Conservation (phyloP, 2,113 vertebrate genomes). For the Phaethon lepturus region DNA sequence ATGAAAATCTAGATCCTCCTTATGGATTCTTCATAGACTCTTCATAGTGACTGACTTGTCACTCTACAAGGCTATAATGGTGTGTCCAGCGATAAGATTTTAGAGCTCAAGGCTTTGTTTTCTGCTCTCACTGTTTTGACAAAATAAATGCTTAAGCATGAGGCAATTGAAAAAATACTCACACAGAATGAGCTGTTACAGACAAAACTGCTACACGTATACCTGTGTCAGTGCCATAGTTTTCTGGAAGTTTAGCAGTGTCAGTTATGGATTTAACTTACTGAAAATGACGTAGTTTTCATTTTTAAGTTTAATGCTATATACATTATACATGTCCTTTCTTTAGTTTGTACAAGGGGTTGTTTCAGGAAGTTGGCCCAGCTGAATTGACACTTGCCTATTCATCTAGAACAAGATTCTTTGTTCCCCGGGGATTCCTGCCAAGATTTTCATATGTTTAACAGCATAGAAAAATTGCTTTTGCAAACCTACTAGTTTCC, state of each 20-base stretch:
- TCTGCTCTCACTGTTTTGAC: background rate
- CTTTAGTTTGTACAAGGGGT: background rate
- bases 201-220: background rate
- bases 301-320: background rate
- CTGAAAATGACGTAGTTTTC: background rate
- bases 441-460: background rate
- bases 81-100: background rate
- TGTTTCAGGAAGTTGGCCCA: background rate
- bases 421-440: background rate
- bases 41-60: background rate
- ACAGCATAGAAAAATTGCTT: background rate
- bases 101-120: background rate
- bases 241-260: background rate
- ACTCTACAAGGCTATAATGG: background rate
- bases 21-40: background rate
- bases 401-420: background rate
- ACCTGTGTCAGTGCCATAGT: background rate
- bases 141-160: background rate
- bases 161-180: background rate
- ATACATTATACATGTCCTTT: background rate
- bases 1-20: background rate
- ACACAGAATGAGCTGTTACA: background rate
- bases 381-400: background rate
- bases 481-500: background rate
- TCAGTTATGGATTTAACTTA: background rate